phyloP scores from a whole-genome alignment of 1,140 invertebrate species.

The Hermatobates lingyangjiaoensis region DNA sequence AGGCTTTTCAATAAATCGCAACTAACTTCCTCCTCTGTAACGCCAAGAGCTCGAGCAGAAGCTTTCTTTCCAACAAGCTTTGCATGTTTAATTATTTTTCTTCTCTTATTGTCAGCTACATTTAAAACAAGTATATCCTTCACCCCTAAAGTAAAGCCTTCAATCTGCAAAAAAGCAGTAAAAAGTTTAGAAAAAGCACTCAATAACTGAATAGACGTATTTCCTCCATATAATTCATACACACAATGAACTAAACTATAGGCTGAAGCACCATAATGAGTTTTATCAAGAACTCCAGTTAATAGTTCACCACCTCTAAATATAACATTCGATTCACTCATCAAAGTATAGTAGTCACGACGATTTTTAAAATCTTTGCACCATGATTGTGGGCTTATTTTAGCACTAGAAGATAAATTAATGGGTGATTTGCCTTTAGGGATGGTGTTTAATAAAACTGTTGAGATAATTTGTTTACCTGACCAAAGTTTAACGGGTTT shows the following conservation, averaged over 20 bases:
- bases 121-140: conserved; percentile 74
- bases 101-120: conserved; percentile 49
- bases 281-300: conserved; percentile 90
- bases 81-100: conserved; percentile 45
- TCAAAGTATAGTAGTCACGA: conserved; percentile 40
- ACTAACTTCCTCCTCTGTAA: conserved; percentile 32
- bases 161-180: conserved; percentile 67
- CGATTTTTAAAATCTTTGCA: conserved; percentile 32
- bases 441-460: conserved; percentile 71
- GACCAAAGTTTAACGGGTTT: conserved; percentile 85
- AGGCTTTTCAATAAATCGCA: conserved; percentile 38
- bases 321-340: conserved; percentile 83
- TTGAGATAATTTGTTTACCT: conserved; percentile 88
- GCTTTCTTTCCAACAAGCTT: conserved; percentile 33
- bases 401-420: conserved; percentile 61
- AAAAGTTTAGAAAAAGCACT: conserved; percentile 84
- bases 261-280: conserved; percentile 83
- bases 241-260: conserved; percentile 85
- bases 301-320: conserved; percentile 77
- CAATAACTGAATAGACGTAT: conserved; percentile 57
- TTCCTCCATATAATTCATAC: conserved; percentile 86
- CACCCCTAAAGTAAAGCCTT: conserved; percentile 88
- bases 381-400: conserved; percentile 69
- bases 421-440: conserved; percentile 51
- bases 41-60: conserved; percentile 41